Percentiles rank a stretch among this genome's conserved stretches.
phyloP scores from a whole-genome alignment of 2,888 invertebrate species.

The Anthrax anthrax region DNA sequence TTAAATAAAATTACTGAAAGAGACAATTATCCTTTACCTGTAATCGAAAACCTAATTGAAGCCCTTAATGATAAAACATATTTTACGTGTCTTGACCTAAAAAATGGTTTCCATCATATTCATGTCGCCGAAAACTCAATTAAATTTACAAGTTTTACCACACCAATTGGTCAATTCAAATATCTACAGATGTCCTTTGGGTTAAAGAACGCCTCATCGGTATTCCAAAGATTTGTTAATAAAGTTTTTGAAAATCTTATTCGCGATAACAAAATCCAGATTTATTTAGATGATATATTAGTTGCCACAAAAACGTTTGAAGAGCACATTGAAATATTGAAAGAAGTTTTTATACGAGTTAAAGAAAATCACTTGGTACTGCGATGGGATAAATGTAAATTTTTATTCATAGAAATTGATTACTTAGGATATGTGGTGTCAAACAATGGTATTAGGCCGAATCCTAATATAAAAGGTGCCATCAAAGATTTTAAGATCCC shows the following conservation, averaged over 20 bases:
- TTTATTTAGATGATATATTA: too few relatives aligned
- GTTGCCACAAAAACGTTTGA: too few relatives aligned
- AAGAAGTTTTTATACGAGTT: conserved; percentile 15
- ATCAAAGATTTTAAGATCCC: conserved; percentile 14
- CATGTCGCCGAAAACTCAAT: conserved; percentile 10
- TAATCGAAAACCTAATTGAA: conserved; percentile 6
- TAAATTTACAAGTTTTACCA: conserved; percentile 12
- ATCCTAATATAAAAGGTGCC: conserved; percentile 16
- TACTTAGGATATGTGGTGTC: conserved; percentile 22
- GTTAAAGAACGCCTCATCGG: conserved; percentile 3
- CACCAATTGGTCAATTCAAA: conserved; percentile 11
- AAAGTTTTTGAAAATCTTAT: conserved; percentile 8
- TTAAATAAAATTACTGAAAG: background rate
- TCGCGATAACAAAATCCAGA: conserved; percentile 7
- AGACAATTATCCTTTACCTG: conserved; percentile 4
- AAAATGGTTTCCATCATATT: conserved; percentile 12
- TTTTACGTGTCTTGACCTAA: conserved; percentile 11
- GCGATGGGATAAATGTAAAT: conserved; percentile 20
- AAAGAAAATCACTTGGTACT: conserved; percentile 17
- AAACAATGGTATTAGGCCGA: conserved; percentile 18
- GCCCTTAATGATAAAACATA: conserved; percentile 8
- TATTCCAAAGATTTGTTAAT: conserved; percentile 12
- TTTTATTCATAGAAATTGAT: conserved; percentile 16
- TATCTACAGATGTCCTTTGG: conserved; percentile 10
- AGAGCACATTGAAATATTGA: conserved; percentile 16